Conservation (phyloP, 92 coral and sea anemone species). For the Porites cylindrica region DNA sequence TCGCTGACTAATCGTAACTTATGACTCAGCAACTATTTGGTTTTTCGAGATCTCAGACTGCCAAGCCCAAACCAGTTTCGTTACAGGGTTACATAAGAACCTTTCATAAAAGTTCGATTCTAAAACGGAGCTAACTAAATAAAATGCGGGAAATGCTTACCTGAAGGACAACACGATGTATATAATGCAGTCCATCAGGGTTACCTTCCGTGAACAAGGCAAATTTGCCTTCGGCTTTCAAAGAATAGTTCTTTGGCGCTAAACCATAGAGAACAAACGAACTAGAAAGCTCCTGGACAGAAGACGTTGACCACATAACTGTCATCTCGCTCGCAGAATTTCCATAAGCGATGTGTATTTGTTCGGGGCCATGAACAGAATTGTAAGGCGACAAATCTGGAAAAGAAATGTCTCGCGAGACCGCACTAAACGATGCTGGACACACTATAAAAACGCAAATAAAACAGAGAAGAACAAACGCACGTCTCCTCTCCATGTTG, state of each 20-base stretch:
- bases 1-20: too few species aligned
- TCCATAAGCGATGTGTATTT: conserved; percentile 83
- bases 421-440: conserved; percentile 11
- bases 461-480: neutral
- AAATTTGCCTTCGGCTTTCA: conserved; percentile 58
- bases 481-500: neutral
- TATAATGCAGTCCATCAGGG: conserved; percentile 72
- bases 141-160: conserved; percentile 22
- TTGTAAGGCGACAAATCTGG: conserved; percentile 31
- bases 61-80: too few species aligned
- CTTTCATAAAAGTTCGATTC: neutral
- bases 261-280: conserved; percentile 79
- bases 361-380: conserved; percentile 74
- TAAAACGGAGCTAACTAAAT: too few species aligned
- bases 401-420: neutral
- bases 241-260: conserved; percentile 62
- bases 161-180: conserved; percentile 79
- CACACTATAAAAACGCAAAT: neutral
- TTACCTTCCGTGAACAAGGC: conserved; percentile 81
- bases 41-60: too few species aligned
- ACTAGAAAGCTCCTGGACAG: conserved; percentile 39
- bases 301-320: conserved; percentile 79
- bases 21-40: too few species aligned
- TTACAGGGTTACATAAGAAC: too few species aligned
- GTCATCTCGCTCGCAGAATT: conserved; percentile 74